Conservation (phyloP, 2,888 invertebrate species). For the Pristionchus entomophagus region DNA sequence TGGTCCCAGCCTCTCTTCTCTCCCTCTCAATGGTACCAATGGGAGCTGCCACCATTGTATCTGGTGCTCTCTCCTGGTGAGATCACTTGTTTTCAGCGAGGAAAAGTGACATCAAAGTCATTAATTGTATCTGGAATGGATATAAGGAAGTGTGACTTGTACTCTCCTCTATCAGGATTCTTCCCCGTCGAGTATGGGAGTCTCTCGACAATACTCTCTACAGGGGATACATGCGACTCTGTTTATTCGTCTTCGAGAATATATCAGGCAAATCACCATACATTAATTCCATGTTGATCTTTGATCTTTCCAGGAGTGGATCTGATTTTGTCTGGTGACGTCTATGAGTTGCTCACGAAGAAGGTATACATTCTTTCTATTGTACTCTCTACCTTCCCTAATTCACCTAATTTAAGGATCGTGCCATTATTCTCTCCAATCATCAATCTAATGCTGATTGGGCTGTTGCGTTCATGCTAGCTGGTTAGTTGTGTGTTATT, state of each 20-base stretch:
- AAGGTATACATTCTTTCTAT: not conserved
- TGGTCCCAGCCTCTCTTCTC: slow-evolving; percentile 61
- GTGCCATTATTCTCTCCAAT: slow-evolving; percentile 67
- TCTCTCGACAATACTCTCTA: slow-evolving; percentile 68
- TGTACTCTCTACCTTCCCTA: not conserved
- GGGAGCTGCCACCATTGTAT: slow-evolving; percentile 17
- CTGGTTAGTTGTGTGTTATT: slow-evolving; percentile 50
- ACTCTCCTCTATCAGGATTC: slow-evolving; percentile 36
- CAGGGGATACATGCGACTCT: slow-evolving; percentile 66
- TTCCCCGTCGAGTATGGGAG: slow-evolving; percentile 51
- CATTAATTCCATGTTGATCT: not conserved
- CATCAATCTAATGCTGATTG: slow-evolving; percentile 73
- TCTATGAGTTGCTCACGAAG: slow-evolving; percentile 51
- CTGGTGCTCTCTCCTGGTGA: slow-evolving; percentile 26
- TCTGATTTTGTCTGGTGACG: slow-evolving; percentile 61
- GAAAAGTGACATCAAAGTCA: too few species aligned
- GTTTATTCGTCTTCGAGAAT: slow-evolving; percentile 73
- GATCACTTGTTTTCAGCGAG: not conserved
- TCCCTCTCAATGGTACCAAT: slow-evolving; percentile 55
- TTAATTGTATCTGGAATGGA: too few species aligned
- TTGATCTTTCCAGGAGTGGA: slow-evolving; percentile 13
- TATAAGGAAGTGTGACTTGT: not conserved
- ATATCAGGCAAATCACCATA: slow-evolving; percentile 57
- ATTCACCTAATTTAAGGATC: slow-evolving; percentile 51
- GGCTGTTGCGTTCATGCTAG: slow-evolving; percentile 69